Conservation (phyloP, 2,113 vertebrate species). For the Struthidea cinerea region DNA sequence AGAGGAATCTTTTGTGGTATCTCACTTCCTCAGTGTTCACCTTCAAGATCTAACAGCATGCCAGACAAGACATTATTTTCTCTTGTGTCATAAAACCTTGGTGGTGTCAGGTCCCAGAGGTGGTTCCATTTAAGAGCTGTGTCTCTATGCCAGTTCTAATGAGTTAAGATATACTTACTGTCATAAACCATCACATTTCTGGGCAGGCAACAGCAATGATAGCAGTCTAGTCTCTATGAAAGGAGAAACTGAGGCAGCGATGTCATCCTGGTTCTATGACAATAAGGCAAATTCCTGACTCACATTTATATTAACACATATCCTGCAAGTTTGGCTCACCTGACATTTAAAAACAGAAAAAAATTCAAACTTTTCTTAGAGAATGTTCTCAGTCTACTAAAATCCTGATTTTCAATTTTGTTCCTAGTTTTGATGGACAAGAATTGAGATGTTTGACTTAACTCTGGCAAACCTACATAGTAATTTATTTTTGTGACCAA, state of each 20-base stretch:
- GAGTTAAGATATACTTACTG: neutral
- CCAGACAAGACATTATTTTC: neutral
- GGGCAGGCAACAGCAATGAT: neutral
- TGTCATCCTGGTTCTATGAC: neutral
- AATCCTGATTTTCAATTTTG: neutral
- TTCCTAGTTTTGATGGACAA: neutral
- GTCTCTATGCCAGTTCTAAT: neutral
- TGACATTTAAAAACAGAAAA: neutral
- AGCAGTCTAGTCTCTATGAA: neutral
- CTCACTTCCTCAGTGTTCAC: neutral
- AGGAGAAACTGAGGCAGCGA: neutral
- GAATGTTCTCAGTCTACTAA: neutral
- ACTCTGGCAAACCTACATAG: neutral
- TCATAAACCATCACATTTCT: neutral
- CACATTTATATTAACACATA: neutral
- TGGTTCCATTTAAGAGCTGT: neutral
- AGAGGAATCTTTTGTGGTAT: neutral
- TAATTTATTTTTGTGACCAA: conserved; percentile 40
- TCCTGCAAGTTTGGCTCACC: neutral
- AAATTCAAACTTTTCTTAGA: neutral
- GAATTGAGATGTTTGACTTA: conserved; percentile 22
- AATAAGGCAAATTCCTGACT: neutral
- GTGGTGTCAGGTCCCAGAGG: neutral
- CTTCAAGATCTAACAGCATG: neutral
- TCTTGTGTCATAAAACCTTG: neutral